Evolutionary conservation across 2,113 vertebrate species (phyloP), one percentile per base, ranked within the genome.

Genomic region (Coptodon rendalli): DNA sequence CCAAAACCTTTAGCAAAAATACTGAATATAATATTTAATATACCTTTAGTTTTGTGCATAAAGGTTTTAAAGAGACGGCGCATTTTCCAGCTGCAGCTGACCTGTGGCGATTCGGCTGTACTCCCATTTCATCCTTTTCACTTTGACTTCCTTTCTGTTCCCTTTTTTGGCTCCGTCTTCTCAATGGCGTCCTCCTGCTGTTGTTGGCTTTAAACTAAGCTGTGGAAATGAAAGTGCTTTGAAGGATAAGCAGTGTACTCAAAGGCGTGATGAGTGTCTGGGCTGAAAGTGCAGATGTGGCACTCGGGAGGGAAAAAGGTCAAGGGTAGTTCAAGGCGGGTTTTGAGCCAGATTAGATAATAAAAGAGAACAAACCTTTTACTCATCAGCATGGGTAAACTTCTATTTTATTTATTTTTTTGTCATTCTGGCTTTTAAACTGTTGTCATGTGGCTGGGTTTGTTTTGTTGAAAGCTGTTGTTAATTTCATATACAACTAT

Each of bases 181-280:
- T 87, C 81, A 61, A 36, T 86, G 82, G 80, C 80, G 45, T 83
- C 81, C n/a, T 83, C 79, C 54, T 40, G 63, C 36, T 12, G 4
- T 73, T 6, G 16, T 29, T 83, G 59, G 86, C 81, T 89, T 92
- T 52, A 82, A 73, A 59, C 82, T 90, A 87, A 93, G 88, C 89
- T 84, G 71, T 93, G 82, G 86, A 95, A 94, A 92, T 93, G 90
- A 93, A 93, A 90, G 91, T 82, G 79, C 88, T 90, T 53, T 59
- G 79, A 78, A 45, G 66, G 88, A 81, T 87, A 88, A 83, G 87
- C 71, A 24, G 48, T 9, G 48, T 17, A 56, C 81, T 92, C 83
- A 5, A 24, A 40, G 52, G 76, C 56, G 36, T 90, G 87, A 91
- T 71, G 87, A 92, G 80, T 45, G 68, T 84, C 86, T 84, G 2